Percentiles rank a stretch among this genome's conserved stretches.
Evolutionary conservation across 2,113 vertebrate genomes (phyloP).

Genomic region (Galemys pyrenaicus): DNA sequence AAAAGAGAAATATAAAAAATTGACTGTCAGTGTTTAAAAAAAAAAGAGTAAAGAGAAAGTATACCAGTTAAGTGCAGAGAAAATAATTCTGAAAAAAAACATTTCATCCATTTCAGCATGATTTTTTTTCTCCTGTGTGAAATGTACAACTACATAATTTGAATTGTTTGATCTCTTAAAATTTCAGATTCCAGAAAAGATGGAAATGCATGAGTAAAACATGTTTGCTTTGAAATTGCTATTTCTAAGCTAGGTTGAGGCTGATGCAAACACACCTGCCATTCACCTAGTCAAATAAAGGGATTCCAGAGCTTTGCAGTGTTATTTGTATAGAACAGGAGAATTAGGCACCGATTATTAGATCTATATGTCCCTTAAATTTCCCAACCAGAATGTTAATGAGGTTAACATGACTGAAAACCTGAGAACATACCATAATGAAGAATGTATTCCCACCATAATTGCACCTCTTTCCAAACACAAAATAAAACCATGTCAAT

Average conservation of each 20-base stretch:
- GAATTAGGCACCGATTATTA: background rate
- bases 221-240: conserved; percentile 63
- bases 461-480: background rate
- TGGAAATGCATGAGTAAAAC: conserved; percentile 49
- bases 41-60: conserved; percentile 54
- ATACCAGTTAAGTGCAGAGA: conserved; percentile 44
- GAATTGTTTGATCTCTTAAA: conserved; percentile 70
- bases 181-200: conserved; percentile 25
- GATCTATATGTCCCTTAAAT: conserved; percentile 1
- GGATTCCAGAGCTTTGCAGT: background rate
- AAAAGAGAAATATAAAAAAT: conserved; percentile 53
- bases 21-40: conserved; percentile 69
- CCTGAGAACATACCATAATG: background rate
- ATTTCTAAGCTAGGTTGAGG: background rate
- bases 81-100: conserved; percentile 68
- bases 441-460: background rate
- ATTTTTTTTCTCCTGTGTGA: conserved; percentile 53
- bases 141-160: conserved; percentile 57
- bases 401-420: background rate
- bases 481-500: background rate
- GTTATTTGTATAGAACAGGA: conserved; percentile 42
- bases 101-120: conserved; percentile 48
- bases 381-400: background rate
- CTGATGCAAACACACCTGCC: background rate
- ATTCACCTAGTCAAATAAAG: conserved; percentile 44